Evolutionary conservation across 2,888 invertebrate species (phyloP).

Genomic region (Melipona bicolor): DNA sequence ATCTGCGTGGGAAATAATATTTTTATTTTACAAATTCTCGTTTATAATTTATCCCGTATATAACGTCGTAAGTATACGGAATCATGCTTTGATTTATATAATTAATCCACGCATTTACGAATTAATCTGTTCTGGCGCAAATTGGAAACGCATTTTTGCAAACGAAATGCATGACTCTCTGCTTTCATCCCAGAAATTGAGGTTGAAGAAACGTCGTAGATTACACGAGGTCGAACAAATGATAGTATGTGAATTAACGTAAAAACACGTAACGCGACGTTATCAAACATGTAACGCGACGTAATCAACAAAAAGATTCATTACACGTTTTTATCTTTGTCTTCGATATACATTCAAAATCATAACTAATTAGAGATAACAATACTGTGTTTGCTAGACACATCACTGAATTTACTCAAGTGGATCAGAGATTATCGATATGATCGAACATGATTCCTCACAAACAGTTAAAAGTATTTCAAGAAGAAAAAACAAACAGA

Average conservation of each 20-base stretch:
- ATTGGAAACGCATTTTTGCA: background rate
- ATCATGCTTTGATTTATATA: background rate
- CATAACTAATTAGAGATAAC: too few species aligned
- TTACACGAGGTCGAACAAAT: background rate
- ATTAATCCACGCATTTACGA: background rate
- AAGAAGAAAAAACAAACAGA: too few species aligned
- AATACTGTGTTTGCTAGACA: too few species aligned
- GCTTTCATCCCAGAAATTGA: background rate
- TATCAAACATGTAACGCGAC: background rate
- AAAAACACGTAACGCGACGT: background rate
- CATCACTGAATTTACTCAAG: too few species aligned
- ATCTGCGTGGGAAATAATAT: background rate
- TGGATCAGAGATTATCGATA: too few species aligned
- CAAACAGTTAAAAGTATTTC: too few species aligned
- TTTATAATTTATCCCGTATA: background rate
- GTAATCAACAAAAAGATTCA: background rate
- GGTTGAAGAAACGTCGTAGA: too few species aligned
- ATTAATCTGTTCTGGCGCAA: background rate
- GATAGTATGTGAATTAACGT: background rate
- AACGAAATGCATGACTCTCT: background rate
- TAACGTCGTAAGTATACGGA: background rate
- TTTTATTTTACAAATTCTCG: background rate
- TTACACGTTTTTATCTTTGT: too few species aligned
- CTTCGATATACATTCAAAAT: too few species aligned
- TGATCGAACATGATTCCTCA: too few species aligned